phyloP scores from a whole-genome alignment of 2,888 invertebrate genomes.

The Nudaria mundana region DNA sequence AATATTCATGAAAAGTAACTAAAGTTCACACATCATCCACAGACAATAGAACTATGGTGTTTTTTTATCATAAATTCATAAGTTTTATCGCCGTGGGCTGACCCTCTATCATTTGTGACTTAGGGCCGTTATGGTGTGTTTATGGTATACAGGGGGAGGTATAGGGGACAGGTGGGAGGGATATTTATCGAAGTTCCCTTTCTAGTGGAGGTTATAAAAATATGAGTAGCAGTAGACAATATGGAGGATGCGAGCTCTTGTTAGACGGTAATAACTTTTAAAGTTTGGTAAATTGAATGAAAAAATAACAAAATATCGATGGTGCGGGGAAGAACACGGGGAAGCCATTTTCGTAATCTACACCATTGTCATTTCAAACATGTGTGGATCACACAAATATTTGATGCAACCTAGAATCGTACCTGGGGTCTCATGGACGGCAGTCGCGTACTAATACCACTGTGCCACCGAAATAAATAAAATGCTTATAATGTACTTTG shows the following conservation, averaged over 20 bases:
- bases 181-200: slow-evolving; percentile 11
- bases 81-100: slow-evolving; percentile 47
- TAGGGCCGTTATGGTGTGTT: slow-evolving; percentile 48
- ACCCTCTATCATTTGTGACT: slow-evolving; percentile 46
- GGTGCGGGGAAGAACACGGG: no score
- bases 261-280: neutral
- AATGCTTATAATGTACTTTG: no score
- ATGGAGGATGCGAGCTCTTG: neutral
- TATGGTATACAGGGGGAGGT: slow-evolving; percentile 38
- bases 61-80: slow-evolving; percentile 62
- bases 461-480: no score
- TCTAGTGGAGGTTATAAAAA: slow-evolving; percentile 2
- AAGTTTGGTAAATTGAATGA: no score
- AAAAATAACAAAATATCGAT: no score
- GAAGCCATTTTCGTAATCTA: no score
- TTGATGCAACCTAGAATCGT: no score
- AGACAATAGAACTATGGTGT: slow-evolving; percentile 42
- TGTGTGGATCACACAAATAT: no score
- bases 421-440: no score
- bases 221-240: neutral
- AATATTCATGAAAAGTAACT: slow-evolving; percentile 19
- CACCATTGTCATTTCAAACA: no score
- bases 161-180: slow-evolving; percentile 22
- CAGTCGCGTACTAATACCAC: no score
- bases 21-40: slow-evolving; percentile 30